A percentile compares a stretch with the other conserved stretches of the same genome.
These are phyloP conservation scores for Chloebia gouldiae DNA, from an alignment of 2,113 vertebrate species.

Conservation along the genomic window DNA sequence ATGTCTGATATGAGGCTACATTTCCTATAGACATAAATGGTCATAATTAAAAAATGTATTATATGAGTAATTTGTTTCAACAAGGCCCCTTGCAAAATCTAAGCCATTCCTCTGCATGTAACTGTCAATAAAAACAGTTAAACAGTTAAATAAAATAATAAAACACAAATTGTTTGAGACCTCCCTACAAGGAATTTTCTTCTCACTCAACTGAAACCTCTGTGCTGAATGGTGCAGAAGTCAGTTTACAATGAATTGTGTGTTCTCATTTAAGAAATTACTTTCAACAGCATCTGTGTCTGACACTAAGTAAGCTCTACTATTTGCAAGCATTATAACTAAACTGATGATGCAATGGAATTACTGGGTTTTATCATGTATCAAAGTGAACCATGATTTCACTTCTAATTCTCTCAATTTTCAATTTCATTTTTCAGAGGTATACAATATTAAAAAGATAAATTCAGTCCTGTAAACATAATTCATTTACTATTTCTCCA, in stretches of 20 bases:
- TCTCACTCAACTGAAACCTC: background rate
- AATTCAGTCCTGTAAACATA: background rate
- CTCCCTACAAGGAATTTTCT: background rate
- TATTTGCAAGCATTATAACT: background rate
- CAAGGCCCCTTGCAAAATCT: background rate
- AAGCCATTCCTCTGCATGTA: background rate
- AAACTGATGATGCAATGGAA: background rate
- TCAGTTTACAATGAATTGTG: background rate
- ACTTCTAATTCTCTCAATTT: background rate
- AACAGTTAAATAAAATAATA: background rate
- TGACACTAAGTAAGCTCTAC: background rate
- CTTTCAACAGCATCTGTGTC: background rate
- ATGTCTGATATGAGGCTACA: background rate
- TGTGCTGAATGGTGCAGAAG: background rate
- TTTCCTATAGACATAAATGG: background rate
- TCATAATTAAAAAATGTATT: background rate
- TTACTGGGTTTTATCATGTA: background rate
- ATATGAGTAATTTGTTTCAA: background rate
- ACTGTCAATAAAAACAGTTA: background rate
- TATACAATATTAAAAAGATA: background rate
- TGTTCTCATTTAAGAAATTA: background rate
- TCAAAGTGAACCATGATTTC: background rate
- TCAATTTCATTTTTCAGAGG: background rate
- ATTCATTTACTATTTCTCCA: background rate
- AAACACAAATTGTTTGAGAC: rapidly evolving